A percentile compares a stretch with the other conserved stretches of the same genome.
Evolutionary conservation across 2,888 invertebrate genomes (phyloP).

Genomic region (Ichneumoninae sp.): DNA sequence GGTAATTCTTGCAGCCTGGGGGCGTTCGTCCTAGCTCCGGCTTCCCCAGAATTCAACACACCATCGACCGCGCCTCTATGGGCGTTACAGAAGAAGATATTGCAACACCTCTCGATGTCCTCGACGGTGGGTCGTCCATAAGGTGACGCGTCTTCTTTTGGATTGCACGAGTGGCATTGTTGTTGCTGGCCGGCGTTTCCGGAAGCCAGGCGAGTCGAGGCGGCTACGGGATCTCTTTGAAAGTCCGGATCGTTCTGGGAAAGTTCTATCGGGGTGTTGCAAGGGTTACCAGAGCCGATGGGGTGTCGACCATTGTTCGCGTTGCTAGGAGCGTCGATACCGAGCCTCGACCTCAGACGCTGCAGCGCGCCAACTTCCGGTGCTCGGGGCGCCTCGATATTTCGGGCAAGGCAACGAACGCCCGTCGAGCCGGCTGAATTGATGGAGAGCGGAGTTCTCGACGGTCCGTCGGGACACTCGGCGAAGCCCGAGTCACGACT

Average conservation of each 20-base stretch:
- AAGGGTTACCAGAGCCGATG: neutral
- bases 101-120: constrained; percentile 61
- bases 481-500: constrained; percentile 28
- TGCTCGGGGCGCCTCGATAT: neutral
- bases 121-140: constrained; percentile 21
- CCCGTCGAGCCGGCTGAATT: neutral
- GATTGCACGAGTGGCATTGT: neutral
- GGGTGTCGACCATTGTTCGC: neutral
- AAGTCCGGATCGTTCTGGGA: constrained; percentile 28
- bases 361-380: neutral
- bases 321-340: neutral
- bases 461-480: neutral
- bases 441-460: constrained; percentile 8
- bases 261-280: constrained; percentile 2
- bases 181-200: neutral
- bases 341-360: constrained; percentile 7
- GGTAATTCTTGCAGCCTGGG: neutral
- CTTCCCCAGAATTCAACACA: neutral
- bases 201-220: constrained; percentile 48
- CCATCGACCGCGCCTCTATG: neutral
- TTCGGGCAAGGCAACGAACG: neutral
- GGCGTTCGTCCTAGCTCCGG: neutral
- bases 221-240: constrained; percentile 38
- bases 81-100: constrained; percentile 45
- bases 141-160: neutral